Percentiles rank a stretch among this genome's conserved stretches.
phyloP scores from a whole-genome alignment of 1,140 invertebrate species.

The Drosophila murphyi region DNA sequence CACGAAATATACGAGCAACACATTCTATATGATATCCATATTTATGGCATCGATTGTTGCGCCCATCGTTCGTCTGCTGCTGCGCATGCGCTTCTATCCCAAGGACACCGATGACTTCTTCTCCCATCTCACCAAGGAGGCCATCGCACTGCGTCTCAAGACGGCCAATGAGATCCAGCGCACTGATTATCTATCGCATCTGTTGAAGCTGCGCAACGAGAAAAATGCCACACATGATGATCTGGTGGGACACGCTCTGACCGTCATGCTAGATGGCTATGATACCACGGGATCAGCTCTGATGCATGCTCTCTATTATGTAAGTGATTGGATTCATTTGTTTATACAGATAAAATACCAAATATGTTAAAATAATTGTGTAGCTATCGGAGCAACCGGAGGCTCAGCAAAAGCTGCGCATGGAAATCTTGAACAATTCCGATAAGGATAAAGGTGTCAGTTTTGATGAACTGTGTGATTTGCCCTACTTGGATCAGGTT shows the following conservation, averaged over 20 bases:
- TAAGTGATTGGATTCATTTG: slow-evolving; percentile 5
- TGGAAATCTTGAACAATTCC: slow-evolving; percentile 67
- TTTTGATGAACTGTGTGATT: slow-evolving; percentile 55
- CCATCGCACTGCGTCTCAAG: slow-evolving; percentile 70
- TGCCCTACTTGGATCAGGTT: slow-evolving; percentile 77
- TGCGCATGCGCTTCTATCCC: slow-evolving; percentile 62
- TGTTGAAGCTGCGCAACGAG: slow-evolving; percentile 79
- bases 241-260: slow-evolving; percentile 86
- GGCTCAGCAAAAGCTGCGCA: slow-evolving; percentile 64
- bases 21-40: slow-evolving; percentile 60
- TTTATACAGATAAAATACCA: not conserved
- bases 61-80: slow-evolving; percentile 38
- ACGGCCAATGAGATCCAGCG: slow-evolving; percentile 81
- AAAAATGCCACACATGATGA: slow-evolving; percentile 86
- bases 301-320: slow-evolving; percentile 72
- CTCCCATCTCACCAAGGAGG: slow-evolving; percentile 62
- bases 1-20: slow-evolving; percentile 56
- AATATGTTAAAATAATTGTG: not conserved
- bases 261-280: slow-evolving; percentile 87
- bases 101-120: slow-evolving; percentile 79
- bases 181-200: slow-evolving; percentile 81
- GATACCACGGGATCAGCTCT: slow-evolving; percentile 85
- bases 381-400: slow-evolving; percentile 60
- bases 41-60: slow-evolving; percentile 62
- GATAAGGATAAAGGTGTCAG: slow-evolving; percentile 13